Conservation (phyloP, 2,797 vertebrate species). For the Acipenser oxyrinchus region DNA sequence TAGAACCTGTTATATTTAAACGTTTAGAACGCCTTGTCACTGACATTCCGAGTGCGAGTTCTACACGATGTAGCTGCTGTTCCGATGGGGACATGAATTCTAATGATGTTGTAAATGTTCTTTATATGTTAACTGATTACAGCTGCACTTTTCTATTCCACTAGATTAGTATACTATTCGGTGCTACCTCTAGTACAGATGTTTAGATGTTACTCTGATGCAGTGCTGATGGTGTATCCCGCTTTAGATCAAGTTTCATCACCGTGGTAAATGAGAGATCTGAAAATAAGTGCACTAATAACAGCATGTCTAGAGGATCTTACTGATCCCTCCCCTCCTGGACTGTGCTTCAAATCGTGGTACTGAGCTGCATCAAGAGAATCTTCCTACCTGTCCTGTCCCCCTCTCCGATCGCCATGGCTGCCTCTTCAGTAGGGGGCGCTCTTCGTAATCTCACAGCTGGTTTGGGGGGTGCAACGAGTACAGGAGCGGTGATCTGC, state of each 20-base stretch:
- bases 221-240: too few species aligned
- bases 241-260: neutral
- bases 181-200: too few species aligned
- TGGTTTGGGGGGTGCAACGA: neutral
- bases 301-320: neutral
- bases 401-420: slow-evolving; percentile 16
- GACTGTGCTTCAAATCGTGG: neutral
- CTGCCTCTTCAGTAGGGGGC: neutral
- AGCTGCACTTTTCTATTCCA: too few species aligned
- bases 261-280: neutral
- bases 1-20: too few species aligned
- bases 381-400: slow-evolving; percentile 19
- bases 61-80: too few species aligned
- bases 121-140: too few species aligned
- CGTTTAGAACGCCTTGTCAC: too few species aligned
- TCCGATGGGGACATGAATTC: too few species aligned
- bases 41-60: too few species aligned
- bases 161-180: too few species aligned
- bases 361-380: neutral
- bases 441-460: neutral
- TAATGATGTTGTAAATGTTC: too few species aligned
- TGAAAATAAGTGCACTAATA: neutral
- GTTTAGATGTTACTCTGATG: too few species aligned
- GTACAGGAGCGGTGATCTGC: neutral
- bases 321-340: neutral